phyloP scores from a whole-genome alignment of 1,140 invertebrate species.

The Drosophila truncata region DNA sequence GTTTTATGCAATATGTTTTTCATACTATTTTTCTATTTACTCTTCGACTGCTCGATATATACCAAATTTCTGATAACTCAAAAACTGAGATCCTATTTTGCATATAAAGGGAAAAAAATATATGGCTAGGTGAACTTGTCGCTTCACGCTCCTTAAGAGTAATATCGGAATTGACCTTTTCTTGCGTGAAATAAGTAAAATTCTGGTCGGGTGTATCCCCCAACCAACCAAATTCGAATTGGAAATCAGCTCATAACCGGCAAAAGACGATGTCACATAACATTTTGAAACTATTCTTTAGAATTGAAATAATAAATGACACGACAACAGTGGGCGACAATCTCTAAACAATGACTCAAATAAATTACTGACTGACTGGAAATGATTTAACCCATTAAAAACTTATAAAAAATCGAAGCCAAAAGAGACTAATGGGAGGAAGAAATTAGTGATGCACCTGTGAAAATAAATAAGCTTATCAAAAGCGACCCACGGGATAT shows the following conservation, averaged over 20 bases:
- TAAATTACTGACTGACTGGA: constrained; percentile 40
- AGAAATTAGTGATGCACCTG: constrained; percentile 67
- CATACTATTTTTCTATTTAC: neutral
- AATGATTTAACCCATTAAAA: constrained; percentile 52
- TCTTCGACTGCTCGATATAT: neutral
- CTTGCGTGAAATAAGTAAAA: neutral
- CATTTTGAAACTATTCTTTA: neutral
- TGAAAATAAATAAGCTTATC: constrained; percentile 74
- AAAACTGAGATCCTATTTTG: neutral
- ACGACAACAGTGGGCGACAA: constrained; percentile 24
- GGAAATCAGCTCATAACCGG: neutral
- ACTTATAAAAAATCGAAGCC: constrained; percentile 32
- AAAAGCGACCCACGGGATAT: constrained; percentile 53
- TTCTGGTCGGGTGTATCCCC: too few species aligned
- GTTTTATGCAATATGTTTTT: neutral
- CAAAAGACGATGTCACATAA: neutral
- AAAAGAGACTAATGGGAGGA: constrained; percentile 17
- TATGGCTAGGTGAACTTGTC: neutral
- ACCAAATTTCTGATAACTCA: neutral
- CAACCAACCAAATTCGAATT: neutral
- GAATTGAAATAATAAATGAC: constrained; percentile 9
- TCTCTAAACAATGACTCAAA: constrained; percentile 53
- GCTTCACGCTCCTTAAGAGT: neutral
- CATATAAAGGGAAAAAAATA: neutral
- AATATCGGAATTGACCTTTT: neutral